phyloP scores from a whole-genome alignment of 2,113 vertebrate genomes.

The Corynorhinus townsendii region DNA sequence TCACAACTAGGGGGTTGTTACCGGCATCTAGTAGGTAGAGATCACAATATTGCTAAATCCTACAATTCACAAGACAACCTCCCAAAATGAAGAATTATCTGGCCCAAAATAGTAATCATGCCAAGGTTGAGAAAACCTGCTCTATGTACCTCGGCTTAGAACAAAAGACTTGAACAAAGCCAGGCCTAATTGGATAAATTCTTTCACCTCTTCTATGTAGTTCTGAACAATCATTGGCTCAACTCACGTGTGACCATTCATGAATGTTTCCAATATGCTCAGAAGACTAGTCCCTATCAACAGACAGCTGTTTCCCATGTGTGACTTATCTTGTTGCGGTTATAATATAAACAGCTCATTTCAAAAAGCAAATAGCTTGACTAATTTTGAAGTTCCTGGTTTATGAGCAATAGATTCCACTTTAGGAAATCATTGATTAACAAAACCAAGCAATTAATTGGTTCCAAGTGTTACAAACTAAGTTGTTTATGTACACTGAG shows the following conservation, averaged over 20 bases:
- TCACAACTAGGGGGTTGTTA: neutral
- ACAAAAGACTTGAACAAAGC: neutral
- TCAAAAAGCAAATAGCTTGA: slow-evolving; percentile 34
- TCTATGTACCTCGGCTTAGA: neutral
- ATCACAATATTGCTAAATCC: neutral
- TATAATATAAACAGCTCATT: slow-evolving; percentile 19
- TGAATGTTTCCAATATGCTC: rapidly evolving
- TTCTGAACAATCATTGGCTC: neutral
- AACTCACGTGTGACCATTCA: rapidly evolving
- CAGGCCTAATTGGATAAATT: rapidly evolving
- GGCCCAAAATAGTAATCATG: neutral
- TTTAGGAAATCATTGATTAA: slow-evolving; percentile 49
- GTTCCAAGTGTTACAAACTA: slow-evolving; percentile 11
- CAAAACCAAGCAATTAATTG: slow-evolving; percentile 38
- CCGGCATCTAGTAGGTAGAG: neutral
- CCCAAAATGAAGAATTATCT: neutral
- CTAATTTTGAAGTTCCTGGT: slow-evolving; percentile 19
- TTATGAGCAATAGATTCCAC: slow-evolving; percentile 50
- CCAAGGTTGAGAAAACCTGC: neutral
- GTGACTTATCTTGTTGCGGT: neutral
- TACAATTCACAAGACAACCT: neutral
- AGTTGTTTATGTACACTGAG: neutral
- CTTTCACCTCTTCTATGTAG: rapidly evolving
- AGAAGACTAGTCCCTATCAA: neutral
- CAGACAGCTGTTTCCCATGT: neutral